Evolutionary conservation across 2,113 vertebrate species (phyloP).

Genomic region (Sciurus niger): DNA sequence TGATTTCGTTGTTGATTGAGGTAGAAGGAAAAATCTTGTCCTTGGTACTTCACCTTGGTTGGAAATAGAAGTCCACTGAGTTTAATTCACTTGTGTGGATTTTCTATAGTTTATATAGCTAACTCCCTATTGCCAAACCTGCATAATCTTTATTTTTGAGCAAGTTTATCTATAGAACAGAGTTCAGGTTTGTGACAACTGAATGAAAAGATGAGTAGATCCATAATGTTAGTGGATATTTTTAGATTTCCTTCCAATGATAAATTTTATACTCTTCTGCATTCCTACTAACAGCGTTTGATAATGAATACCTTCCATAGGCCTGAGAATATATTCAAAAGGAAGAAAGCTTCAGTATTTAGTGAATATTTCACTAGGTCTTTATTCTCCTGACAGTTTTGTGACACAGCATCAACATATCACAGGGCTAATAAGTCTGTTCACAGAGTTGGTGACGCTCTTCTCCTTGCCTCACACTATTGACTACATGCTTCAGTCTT

Average conservation of each 20-base stretch:
- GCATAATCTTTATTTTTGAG: not conserved
- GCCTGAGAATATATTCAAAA: not conserved
- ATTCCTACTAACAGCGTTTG: not conserved
- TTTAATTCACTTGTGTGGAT: not conserved
- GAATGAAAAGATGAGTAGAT: not conserved
- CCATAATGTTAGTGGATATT: not conserved
- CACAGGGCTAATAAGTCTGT: not conserved
- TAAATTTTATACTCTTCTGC: not conserved
- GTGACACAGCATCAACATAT: not conserved
- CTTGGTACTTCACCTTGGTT: not conserved
- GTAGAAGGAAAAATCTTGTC: not conserved
- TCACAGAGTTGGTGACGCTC: not conserved
- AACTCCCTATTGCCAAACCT: not conserved
- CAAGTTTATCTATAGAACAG: not conserved
- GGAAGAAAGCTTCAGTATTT: not conserved
- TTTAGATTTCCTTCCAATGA: not conserved
- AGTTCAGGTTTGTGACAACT: not conserved
- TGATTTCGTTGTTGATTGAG: not conserved
- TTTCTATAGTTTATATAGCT: not conserved
- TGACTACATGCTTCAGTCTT: not conserved
- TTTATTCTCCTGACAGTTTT: slow-evolving; percentile 46
- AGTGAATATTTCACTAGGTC: not conserved
- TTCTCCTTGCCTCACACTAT: not conserved
- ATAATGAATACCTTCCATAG: not conserved
- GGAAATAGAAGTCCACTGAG: not conserved